Evolutionary conservation across 2,113 vertebrate species (phyloP).

Genomic region (Globicephala melas): DNA sequence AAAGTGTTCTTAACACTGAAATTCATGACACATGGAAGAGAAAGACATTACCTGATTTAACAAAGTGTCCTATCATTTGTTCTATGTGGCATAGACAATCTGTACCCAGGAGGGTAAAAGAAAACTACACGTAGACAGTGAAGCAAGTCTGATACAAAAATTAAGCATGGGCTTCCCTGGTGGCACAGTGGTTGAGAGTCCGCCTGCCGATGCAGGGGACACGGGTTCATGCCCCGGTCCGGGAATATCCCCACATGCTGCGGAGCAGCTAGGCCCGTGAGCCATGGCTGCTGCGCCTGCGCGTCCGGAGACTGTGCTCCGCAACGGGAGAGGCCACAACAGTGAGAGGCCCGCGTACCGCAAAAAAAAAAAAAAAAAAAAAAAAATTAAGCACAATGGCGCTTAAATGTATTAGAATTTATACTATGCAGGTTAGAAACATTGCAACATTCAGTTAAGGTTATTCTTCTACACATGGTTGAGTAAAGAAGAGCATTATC

Average conservation of each 20-base stretch:
- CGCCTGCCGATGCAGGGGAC: too few species aligned
- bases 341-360: too few species aligned
- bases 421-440: constrained; percentile 38
- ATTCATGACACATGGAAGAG: neutral
- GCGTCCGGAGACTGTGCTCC: too few species aligned
- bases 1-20: neutral
- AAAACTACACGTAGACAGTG: constrained; percentile 8
- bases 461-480: constrained; percentile 46
- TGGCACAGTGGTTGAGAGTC: too few species aligned
- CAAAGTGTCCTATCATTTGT: constrained; percentile 7
- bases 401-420: constrained; percentile 9
- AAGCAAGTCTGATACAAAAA: constrained; percentile 63
- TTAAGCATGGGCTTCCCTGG: constrained; percentile 15
- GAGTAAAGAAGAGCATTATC: constrained; percentile 42
- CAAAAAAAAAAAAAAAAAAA: too few species aligned
- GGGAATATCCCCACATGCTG: too few species aligned
- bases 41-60: constrained; percentile 44
- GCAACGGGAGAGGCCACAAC: too few species aligned
- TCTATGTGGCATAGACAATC: constrained; percentile 45
- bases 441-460: constrained; percentile 44
- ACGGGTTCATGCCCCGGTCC: too few species aligned
- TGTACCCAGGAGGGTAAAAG: constrained; percentile 22
- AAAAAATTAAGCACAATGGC: constrained; percentile 56
- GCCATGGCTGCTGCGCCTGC: too few species aligned
- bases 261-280: too few species aligned